A percentile compares a stretch with the other conserved stretches of the same genome.
phyloP scores from a whole-genome alignment of 2,888 invertebrate genomes.

The Mesoligia furuncula region DNA sequence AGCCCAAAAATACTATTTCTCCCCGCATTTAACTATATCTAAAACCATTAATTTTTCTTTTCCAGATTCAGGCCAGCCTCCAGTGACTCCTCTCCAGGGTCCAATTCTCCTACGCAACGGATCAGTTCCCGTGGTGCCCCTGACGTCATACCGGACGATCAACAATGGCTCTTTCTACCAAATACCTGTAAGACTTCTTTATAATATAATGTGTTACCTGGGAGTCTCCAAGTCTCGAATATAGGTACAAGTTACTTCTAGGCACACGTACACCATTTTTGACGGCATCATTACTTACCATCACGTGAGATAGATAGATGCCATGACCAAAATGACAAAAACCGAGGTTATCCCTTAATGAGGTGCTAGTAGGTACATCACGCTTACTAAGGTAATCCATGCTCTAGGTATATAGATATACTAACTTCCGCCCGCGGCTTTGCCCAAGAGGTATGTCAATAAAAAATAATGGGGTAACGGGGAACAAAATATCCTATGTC shows the following conservation, averaged over 20 bases:
- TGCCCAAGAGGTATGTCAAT: no score
- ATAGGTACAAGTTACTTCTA: background rate
- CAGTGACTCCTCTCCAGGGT: constrained; percentile 96
- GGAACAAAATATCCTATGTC: no score
- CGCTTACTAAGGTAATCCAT: background rate
- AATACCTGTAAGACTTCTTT: constrained; percentile 94
- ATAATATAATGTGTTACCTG: background rate
- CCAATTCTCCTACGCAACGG: constrained; percentile 97
- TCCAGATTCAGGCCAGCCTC: constrained; percentile 88
- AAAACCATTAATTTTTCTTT: constrained; percentile 18
- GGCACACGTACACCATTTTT: background rate
- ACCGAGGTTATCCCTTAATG: background rate
- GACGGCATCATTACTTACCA: background rate
- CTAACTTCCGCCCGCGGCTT: no score
- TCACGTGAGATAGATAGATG: background rate
- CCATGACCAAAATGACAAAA: background rate
- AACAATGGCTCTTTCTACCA: constrained; percentile 97
- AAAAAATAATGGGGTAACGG: no score
- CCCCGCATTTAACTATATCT: background rate
- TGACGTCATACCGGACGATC: constrained; percentile 95
- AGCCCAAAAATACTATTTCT: background rate
- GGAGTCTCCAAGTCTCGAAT: background rate
- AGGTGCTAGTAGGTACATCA: background rate
- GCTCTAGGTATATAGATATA: background rate
- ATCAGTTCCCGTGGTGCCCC: constrained; percentile 95